A percentile compares a stretch with the other conserved stretches of the same genome.
Evolutionary conservation across 2,797 vertebrate genomes (phyloP).

Genomic region (Coregonus sp.): DNA sequence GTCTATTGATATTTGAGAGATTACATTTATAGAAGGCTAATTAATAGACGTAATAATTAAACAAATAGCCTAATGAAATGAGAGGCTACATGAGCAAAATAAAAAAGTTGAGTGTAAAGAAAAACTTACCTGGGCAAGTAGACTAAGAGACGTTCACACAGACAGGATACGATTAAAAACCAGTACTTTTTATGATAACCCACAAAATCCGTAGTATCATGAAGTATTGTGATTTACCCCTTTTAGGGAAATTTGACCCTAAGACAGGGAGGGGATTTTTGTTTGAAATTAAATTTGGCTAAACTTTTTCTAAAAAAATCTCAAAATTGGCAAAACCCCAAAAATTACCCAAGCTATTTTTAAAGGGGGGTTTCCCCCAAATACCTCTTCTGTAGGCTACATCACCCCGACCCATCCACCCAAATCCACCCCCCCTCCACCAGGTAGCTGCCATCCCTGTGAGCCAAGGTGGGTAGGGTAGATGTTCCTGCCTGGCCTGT

Average conservation of each 20-base stretch:
- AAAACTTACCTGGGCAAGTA: not conserved
- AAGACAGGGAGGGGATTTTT: too few relatives aligned
- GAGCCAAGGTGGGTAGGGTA: not conserved
- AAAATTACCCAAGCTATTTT: too few relatives aligned
- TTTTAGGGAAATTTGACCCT: too few relatives aligned
- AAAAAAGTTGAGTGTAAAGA: not conserved
- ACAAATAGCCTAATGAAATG: not conserved
- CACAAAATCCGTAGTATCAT: not conserved
- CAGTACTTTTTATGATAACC: not conserved
- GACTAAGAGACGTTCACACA: not conserved
- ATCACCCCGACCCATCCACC: constrained; percentile 19
- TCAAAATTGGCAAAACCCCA: too few relatives aligned
- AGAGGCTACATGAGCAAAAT: not conserved
- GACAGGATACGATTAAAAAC: not conserved
- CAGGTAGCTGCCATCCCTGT: constrained; percentile 34
- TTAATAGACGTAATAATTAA: not conserved
- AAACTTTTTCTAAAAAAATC: too few relatives aligned
- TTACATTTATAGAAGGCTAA: not conserved
- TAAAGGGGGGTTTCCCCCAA: not conserved
- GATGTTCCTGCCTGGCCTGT: not conserved
- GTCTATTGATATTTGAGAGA: not conserved
- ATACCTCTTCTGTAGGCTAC: constrained; percentile 31
- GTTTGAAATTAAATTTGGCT: too few relatives aligned
- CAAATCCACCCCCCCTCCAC: constrained; percentile 51
- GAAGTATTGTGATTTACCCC: too few relatives aligned